phyloP scores from a whole-genome alignment of 1,140 invertebrate species.

The Myzus persicae region DNA sequence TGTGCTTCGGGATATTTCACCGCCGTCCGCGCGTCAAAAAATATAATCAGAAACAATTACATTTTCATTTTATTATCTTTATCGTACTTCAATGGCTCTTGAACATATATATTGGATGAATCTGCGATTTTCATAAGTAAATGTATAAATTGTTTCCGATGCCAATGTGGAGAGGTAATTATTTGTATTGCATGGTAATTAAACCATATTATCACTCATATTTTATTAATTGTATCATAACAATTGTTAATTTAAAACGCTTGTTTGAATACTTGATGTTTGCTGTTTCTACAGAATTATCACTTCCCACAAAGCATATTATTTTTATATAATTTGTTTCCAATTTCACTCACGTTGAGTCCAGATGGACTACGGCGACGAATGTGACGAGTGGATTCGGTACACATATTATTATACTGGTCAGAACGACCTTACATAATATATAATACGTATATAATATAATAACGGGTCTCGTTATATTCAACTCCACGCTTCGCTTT shows the following conservation, averaged over 20 bases:
- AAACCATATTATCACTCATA: no score
- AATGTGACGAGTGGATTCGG: not conserved
- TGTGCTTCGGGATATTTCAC: not conserved
- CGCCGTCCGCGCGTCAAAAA: not conserved
- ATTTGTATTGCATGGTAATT: not conserved
- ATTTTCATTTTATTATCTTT: not conserved
- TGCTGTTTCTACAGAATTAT: not conserved
- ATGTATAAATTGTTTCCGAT: not conserved
- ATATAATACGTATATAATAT: not conserved
- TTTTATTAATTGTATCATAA: no score
- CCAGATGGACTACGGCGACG: not conserved
- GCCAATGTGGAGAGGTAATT: not conserved
- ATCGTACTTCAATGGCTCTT: not conserved
- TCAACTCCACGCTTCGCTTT: not conserved
- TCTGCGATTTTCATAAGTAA: not conserved
- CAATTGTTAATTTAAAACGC: no score
- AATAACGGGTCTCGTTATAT: not conserved
- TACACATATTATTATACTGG: not conserved
- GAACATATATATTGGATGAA: not conserved
- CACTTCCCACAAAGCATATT: not conserved
- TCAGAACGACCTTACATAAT: not conserved
- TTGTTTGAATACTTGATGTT: not conserved
- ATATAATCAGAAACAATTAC: not conserved
- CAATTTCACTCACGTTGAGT: not conserved
- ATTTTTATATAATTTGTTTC: not conserved